Base-by-base conservation (phyloP, 2,113 vertebrate species). In the Sisor rabdophorus region DNA sequence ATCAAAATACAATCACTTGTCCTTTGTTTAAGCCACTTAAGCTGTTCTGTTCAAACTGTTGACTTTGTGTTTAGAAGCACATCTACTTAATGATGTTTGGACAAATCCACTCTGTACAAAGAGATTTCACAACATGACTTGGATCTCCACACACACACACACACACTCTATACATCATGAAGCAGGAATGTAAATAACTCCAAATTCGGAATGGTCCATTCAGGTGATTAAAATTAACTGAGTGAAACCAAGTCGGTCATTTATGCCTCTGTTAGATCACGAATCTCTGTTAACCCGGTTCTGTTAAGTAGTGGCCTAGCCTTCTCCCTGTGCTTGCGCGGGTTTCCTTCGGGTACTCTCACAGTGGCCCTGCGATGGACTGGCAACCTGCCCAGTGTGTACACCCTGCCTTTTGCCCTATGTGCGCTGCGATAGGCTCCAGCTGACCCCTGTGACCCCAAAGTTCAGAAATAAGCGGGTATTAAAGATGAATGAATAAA, bases 51-150 rank as follows among this genome's bases (percentile, higher is more conserved):
- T 67, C 50, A 67, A 56, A 56, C 63, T 28, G 52, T 48, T 76
- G 52, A 68, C 32, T 68, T 47, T 67, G 73, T 67, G n/a, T 56
- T 76, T 22, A 76, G 56, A 53, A 76, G n/a, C 30, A 56, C 74
- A 76, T 76, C 63, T 28, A 53, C 68, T 76, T 48, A 15, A 47
- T 15, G 17, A 50, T 55, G 61, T 76, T 67, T 67, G 74, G 20
- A 55, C 26, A 32, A n/a, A 52, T 36, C 48, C 19, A 53, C 65
- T n/a, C 48, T 47, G 56, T 22, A 56, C 22, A 28, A 52, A 61
- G 44, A 48, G 17, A 52, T 28, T 60, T 61, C 40, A 22, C 20
- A 19, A 24, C 24, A 48, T 32, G 58, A 32, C 6, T 52, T n/a
- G 13, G 19, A 30, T 20, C 22, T 63, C 6, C 3, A 36, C 11